Conservation (phyloP, 2,888 invertebrate species). For the Clusia tigrina region DNA sequence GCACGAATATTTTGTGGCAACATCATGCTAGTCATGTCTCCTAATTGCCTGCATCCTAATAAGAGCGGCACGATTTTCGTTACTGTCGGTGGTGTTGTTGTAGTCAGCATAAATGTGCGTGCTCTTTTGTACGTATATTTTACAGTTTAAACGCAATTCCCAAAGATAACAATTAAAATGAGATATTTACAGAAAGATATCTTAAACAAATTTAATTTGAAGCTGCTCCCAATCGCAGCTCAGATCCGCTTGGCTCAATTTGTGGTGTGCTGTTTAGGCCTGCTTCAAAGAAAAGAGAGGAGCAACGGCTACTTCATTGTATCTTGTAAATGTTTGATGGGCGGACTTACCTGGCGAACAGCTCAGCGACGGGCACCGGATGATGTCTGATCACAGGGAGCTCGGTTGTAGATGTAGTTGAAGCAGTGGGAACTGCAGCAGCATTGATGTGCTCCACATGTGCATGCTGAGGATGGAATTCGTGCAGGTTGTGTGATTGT, state of each 20-base stretch:
- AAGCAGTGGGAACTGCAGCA: not conserved
- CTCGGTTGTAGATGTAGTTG: conserved; percentile 20
- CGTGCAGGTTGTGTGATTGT: not conserved
- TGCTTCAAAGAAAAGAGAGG: not conserved
- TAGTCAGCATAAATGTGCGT: no score
- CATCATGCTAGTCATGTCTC: no score
- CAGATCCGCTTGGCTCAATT: conserved; percentile 10
- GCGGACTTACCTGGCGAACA: conserved; percentile 45
- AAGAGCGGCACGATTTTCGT: not conserved
- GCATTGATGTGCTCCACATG: conserved; percentile 16
- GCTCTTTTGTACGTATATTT: no score
- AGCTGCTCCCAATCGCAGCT: not conserved
- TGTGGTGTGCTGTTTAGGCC: conserved; percentile 16
- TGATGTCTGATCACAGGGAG: conserved; percentile 40
- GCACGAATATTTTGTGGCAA: no score
- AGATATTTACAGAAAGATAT: not conserved
- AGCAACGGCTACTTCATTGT: not conserved
- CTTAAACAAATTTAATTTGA: not conserved
- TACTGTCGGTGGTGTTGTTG: not conserved
- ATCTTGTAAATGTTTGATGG: no score
- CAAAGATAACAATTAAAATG: not conserved
- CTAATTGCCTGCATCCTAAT: not conserved
- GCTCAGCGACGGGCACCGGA: conserved; percentile 54
- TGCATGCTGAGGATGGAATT: not conserved
- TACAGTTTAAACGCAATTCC: no score